These are phyloP conservation scores for Halisarca cf. caerulea DNA, from an alignment of 37 sponge, comb jelly and placozoan genomes.

Conservation along the genomic window DNA sequence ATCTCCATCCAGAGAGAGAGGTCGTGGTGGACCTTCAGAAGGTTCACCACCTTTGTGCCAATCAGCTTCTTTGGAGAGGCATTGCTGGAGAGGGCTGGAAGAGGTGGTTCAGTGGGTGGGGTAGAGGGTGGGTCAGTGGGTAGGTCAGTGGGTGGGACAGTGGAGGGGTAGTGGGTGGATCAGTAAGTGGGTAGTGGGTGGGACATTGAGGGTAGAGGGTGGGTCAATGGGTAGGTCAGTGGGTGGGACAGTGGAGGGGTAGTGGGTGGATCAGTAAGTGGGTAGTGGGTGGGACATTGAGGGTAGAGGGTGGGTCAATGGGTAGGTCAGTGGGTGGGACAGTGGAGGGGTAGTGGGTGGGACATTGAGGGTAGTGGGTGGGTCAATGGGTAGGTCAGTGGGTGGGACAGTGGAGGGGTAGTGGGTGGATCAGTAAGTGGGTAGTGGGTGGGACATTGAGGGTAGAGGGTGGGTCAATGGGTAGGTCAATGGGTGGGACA, in stretches of 20 bases:
- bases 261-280: not conserved
- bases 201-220: not conserved
- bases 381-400: too few species aligned
- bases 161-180: not conserved
- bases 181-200: not conserved
- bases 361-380: not conserved
- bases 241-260: not conserved
- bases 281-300: too few species aligned
- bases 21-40: conserved; percentile 76
- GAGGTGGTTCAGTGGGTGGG: not conserved
- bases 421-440: not conserved
- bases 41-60: conserved; percentile 46
- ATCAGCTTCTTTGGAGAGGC: conserved; percentile 31
- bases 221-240: too few species aligned
- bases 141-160: not conserved
- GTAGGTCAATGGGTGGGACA: not conserved
- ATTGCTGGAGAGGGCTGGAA: not conserved
- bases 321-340: not conserved
- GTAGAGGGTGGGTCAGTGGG: not conserved
- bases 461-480: too few species aligned
- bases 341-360: not conserved
- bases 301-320: too few species aligned
- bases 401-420: not conserved
- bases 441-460: too few species aligned
- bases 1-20: conserved; percentile 92